Base-by-base conservation (phyloP, 2,113 vertebrate species). In the Lepidothrix coronata region DNA sequence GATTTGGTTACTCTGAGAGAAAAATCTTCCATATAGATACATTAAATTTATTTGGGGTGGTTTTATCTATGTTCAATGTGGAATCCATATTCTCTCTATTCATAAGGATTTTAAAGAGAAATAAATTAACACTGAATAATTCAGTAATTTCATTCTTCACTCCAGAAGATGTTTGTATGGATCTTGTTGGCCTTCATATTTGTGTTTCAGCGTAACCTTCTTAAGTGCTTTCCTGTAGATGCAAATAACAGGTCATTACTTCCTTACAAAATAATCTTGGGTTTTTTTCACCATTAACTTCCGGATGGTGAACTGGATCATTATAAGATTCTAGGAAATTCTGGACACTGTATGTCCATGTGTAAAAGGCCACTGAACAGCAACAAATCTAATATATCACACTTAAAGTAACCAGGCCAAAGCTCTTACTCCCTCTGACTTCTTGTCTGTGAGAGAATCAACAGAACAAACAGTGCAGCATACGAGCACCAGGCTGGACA, bases 1-100 rank as follows among this genome's bases (percentile, higher is more conserved):
- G 74, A 93, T 76, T 74, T 58, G 35, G 20, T 92, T 96, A 89
- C 74, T 91, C 58, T 91, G n/a, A 94, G 52, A 93, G 68, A 91
- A 75, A 88, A 82, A 85, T 75, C 23, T 86, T 95, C 51, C 72
- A 73, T 52, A 83, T n/a, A 89, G 8, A 21, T 22, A 70, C 4
- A 6, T 62, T 30, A 66, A 37, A 46, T 43, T 30, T 62, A 30
- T 66, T 72, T 76, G 18, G 54, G 9, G 2, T 8, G 1, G 28
- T 62, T 71, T 85, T 21, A 44, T 72, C 31, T 66, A 5, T 35
- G 39, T 30, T 74, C 11, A 15, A 2, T 66, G 9, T 74, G 23
- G 16, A 85, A 78, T 78, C 7, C 10, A 28, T 54, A 39, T 1
- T 66, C 3, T 51, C 6, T 39, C 15, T 70, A 4, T 66, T 73